A percentile compares a stretch with the other conserved stretches of the same genome.
Evolutionary conservation across 1,140 invertebrate species (phyloP).

Genomic region (Platorchestia sp.): DNA sequence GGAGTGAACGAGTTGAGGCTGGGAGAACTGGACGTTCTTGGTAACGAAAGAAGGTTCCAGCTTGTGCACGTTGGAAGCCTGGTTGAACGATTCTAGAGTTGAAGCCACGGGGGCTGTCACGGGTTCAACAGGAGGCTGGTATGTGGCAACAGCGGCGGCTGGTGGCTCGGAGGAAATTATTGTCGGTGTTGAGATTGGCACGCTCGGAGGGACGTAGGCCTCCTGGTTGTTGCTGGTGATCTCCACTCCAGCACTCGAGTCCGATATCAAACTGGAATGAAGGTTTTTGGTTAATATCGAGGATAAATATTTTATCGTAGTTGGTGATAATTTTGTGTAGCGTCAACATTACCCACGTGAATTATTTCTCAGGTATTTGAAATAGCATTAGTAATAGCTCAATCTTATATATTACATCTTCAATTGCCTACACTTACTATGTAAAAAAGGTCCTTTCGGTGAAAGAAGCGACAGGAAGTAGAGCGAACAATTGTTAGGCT

Average conservation of each 20-base stretch:
- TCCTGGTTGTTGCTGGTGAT: neutral
- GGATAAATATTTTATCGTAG: neutral
- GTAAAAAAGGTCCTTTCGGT: neutral
- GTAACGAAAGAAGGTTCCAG: conserved; percentile 24
- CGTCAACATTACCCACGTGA: neutral
- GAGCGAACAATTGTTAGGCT: neutral
- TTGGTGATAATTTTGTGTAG: neutral
- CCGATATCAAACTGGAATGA: conserved; percentile 10
- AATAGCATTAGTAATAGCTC: neutral
- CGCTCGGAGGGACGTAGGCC: neutral
- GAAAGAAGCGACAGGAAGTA: neutral
- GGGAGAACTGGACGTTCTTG: conserved; percentile 23
- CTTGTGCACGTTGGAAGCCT: neutral
- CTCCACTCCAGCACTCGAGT: conserved; percentile 33
- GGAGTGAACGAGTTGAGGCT: conserved; percentile 10
- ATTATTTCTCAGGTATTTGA: neutral
- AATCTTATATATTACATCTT: neutral
- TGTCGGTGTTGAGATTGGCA: neutral
- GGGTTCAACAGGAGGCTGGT: neutral
- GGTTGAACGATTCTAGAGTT: neutral
- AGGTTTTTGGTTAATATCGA: neutral
- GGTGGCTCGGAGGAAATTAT: neutral
- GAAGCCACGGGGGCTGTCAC: neutral
- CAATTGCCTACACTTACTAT: neutral
- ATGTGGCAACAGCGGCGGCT: neutral